Conservation (phyloP, 2,888 invertebrate species). For the Sipha maydis region DNA sequence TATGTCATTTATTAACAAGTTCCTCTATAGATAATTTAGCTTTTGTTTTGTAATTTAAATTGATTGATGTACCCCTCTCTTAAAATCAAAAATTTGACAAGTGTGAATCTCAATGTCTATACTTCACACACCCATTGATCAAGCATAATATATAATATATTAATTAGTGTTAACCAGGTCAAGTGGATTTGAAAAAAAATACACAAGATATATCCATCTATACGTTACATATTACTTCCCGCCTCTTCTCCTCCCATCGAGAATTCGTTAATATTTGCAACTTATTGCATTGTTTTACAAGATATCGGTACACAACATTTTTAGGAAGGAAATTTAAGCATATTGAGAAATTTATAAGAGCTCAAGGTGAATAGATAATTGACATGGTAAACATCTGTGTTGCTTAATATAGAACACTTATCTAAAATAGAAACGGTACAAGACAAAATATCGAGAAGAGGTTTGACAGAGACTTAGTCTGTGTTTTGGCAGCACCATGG, state of each 20-base stretch:
- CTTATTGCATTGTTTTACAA: background rate
- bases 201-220: background rate
- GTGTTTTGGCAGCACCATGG: constrained; percentile 60
- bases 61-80: constrained; percentile 35
- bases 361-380: constrained; percentile 49
- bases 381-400: constrained; percentile 50
- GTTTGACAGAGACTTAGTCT: constrained; percentile 51
- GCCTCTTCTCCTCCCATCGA: background rate
- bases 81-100: constrained; percentile 43
- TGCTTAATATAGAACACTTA: constrained; percentile 56
- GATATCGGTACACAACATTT: background rate
- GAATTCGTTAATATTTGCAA: background rate
- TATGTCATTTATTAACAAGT: constrained; percentile 56
- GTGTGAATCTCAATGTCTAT: constrained; percentile 49
- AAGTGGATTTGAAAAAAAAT: constrained; percentile 11
- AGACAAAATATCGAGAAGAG: constrained; percentile 41
- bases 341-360: constrained; percentile 34
- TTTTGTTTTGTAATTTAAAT: constrained; percentile 60
- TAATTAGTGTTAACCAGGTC: constrained; percentile 20
- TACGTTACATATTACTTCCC: background rate
- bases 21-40: constrained; percentile 50
- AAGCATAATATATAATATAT: background rate
- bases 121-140: constrained; percentile 54
- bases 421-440: constrained; percentile 51
- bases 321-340: background rate